Evolutionary conservation across 2,888 invertebrate species (phyloP), one percentile per base, ranked within the genome.

Genomic region (Caradrina clavipalpis): DNA sequence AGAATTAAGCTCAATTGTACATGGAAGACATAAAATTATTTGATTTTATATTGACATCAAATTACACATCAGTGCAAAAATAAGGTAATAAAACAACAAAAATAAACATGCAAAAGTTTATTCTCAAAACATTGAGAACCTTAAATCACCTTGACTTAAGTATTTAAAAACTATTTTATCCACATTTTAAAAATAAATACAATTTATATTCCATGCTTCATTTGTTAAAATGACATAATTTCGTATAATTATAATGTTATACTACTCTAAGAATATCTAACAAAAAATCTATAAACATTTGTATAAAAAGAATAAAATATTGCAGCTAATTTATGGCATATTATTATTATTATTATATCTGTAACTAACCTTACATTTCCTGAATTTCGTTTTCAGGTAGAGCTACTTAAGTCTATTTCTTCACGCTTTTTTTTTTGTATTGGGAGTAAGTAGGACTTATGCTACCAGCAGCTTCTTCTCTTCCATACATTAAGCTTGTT

Each of bases 321-420:
- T 93, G 92, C 92, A 92, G 83, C 89, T 92, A 91, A 90, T 90
- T 91, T 95, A 95, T 95, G 95, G 95, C 95, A 94, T 93, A 90
- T 88, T 91, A 92, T 89, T 91, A 92, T 89, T 91, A 92, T 89
- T 0, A 35, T 35, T 80, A 71, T 56, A 76, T 74, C 57, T 75
- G 70, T 79, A 79, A 51, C 59, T 77, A 71, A 56, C 6, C 10
- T 69, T 70, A 70, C 22, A 59, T 21, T 45, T 39, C 35, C 58
- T 55, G 57, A 73, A 45, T 11, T 45, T 1, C 4, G 11, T 55
- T 50, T 65, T 78, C 63, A 73, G 69, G 58, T 39, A 50, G 39
- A 65, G 17, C 31, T 51, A 65, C 65, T 69, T 77, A 74, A 13
- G 3, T 22, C 49, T 53, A 69, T 49, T 55, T 70, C 42, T 70